These are phyloP conservation scores for Podilymbus podiceps DNA, from an alignment of 2,113 vertebrate species.

Conservation along the genomic window DNA sequence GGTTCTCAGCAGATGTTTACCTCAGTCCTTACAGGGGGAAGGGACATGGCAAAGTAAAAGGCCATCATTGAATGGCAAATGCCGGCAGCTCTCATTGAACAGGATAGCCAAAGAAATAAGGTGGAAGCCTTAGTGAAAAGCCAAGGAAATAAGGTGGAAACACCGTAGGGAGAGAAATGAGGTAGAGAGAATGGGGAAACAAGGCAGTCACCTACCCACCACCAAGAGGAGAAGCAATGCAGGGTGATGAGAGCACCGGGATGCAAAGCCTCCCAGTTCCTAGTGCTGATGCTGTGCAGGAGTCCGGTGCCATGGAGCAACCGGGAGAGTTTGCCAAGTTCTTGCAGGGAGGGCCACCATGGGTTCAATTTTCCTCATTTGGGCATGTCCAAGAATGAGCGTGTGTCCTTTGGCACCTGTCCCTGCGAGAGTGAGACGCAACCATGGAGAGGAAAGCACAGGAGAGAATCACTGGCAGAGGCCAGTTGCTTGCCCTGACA, in stretches of 20 bases:
- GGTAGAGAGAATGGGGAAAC: background rate
- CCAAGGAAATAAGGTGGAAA: background rate
- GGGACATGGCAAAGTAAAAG: background rate
- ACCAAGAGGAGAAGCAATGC: background rate
- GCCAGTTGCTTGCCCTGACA: background rate
- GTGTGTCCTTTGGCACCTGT: background rate
- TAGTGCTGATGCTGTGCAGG: background rate
- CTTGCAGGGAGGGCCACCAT: background rate
- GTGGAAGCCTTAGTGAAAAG: background rate
- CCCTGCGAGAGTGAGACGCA: background rate
- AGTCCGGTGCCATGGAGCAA: background rate
- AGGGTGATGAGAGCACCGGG: accelerated
- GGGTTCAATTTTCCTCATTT: background rate
- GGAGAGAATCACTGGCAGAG: background rate
- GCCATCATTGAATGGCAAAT: too few relatives aligned
- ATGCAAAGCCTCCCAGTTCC: background rate
- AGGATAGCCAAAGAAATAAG: background rate
- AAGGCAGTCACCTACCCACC: background rate
- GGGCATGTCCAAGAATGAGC: background rate
- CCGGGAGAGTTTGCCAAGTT: background rate
- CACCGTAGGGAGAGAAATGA: background rate
- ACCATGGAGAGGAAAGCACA: background rate
- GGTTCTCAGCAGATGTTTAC: background rate
- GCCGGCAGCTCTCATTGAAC: background rate
- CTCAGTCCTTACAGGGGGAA: background rate